Evolutionary conservation across 2,113 vertebrate genomes (phyloP).

Genomic region (Morone chrysops): DNA sequence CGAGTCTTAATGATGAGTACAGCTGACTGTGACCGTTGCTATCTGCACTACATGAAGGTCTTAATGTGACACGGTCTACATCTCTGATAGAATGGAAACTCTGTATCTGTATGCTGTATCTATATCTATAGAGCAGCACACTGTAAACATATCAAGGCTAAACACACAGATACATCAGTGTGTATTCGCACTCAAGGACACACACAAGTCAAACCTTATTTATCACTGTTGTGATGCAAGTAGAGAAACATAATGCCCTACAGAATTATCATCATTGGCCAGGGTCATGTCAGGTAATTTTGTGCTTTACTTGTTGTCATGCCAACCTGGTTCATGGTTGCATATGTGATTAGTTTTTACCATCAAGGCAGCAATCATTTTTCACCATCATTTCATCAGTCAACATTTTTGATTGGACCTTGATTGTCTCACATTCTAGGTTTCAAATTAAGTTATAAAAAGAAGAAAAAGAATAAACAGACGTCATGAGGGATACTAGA

Average conservation of each 20-base stretch:
- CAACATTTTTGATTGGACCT: neutral
- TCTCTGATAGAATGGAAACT: neutral
- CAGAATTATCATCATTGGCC: neutral
- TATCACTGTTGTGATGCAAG: neutral
- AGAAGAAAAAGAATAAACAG: neutral
- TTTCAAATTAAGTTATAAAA: neutral
- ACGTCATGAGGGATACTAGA: neutral
- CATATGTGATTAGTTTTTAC: neutral
- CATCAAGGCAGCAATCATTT: neutral
- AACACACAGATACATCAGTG: neutral
- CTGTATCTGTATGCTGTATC: neutral
- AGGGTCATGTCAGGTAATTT: neutral
- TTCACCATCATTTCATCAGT: neutral
- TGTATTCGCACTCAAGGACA: neutral
- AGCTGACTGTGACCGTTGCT: neutral
- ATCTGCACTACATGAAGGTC: neutral
- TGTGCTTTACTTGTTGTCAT: slow-evolving; percentile 24
- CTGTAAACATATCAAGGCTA: neutral
- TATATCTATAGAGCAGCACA: neutral
- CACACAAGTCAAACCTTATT: neutral
- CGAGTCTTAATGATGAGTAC: neutral
- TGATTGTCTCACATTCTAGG: neutral
- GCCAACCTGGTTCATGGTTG: slow-evolving; percentile 6
- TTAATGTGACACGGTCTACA: neutral
- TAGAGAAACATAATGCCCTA: neutral